Base-by-base conservation (phyloP, 1,140 invertebrate genomes). In the Pomphorhynchus laevis region DNA sequence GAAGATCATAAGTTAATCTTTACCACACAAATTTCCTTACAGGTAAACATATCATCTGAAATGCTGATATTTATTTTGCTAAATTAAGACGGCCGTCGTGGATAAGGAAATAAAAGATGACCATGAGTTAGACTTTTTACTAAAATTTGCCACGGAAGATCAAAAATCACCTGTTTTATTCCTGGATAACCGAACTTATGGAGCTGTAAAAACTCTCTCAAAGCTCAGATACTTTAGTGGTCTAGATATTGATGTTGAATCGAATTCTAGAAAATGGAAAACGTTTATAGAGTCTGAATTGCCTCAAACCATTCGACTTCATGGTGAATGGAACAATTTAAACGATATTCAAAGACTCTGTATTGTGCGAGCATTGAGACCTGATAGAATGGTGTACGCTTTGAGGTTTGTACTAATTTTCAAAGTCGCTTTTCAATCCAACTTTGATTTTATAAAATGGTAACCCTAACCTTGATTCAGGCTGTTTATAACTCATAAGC, bases 291-390 rank as follows among this genome's bases (percentile, higher is more conserved):
- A 29, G 14, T 29, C 25, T 29, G 25, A 29, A 29, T 9, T 14
- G 14, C 25, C 25, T 12, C 11, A 29, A 29, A 68, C 72, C 47
- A 79, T 86, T 55, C 84, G 84, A 52, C 76, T 91, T 54, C 80
- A 80, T 2, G 79, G 77, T 12, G 25, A 29, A 29, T 29, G 25
- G 25, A 29, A 29, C 11, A 29, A 14, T 29, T 12, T 12, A 29
- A 3, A 9, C 11, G 14, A 9, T 3, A 29, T 29, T 9, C 25
- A 29, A 29, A 9, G 14, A 29, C 14, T 29, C 11, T 29, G 25
- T 29, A 29, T 29, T 29, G 11, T 29, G 11, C 25, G 25, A 12
- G 25, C 25, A 12, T 9, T 29, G 11, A 9, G 25, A 29, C 25
- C 25, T 3, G 25, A 29, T 29, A 9, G 25, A 29, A 29, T 29